A percentile compares a stretch with the other conserved stretches of the same genome.
These are phyloP conservation scores for Nomada goodeniana DNA, from an alignment of 2,888 invertebrate species.

Conservation along the genomic window DNA sequence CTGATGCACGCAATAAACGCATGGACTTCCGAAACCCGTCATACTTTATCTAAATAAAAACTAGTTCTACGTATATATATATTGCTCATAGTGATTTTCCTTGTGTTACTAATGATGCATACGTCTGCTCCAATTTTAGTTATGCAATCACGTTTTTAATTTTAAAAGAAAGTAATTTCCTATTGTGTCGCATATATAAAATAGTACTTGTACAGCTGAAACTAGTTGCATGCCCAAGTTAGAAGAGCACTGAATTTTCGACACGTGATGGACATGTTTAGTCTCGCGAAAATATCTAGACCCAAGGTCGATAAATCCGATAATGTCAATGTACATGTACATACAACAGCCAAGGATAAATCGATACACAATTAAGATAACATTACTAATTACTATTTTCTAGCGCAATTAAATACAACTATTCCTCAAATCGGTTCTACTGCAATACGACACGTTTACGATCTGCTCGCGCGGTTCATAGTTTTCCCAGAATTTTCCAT, in stretches of 20 bases:
- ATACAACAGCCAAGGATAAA: neutral
- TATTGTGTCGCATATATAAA: neutral
- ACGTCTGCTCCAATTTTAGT: neutral
- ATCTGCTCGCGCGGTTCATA: neutral
- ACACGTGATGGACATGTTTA: constrained; percentile 33
- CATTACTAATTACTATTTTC: neutral
- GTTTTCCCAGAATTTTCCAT: constrained; percentile 33
- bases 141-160: neutral
- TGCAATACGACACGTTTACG: neutral
- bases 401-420: neutral
- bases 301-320: constrained; percentile 6
- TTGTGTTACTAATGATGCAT: constrained; percentile 6
- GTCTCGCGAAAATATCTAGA: constrained; percentile 28
- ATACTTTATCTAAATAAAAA: constrained; percentile 59
- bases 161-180: neutral
- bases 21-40: constrained; percentile 69
- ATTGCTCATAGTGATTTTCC: constrained; percentile 31
- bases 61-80: constrained; percentile 45
- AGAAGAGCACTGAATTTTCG: constrained; percentile 11
- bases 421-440: neutral
- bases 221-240: neutral
- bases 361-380: neutral
- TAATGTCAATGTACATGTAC: neutral
- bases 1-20: constrained; percentile 33
- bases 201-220: neutral